These are phyloP conservation scores for Hyposmocoma kahamanoa DNA, from an alignment of 1,140 invertebrate species.

Conservation along the genomic window DNA sequence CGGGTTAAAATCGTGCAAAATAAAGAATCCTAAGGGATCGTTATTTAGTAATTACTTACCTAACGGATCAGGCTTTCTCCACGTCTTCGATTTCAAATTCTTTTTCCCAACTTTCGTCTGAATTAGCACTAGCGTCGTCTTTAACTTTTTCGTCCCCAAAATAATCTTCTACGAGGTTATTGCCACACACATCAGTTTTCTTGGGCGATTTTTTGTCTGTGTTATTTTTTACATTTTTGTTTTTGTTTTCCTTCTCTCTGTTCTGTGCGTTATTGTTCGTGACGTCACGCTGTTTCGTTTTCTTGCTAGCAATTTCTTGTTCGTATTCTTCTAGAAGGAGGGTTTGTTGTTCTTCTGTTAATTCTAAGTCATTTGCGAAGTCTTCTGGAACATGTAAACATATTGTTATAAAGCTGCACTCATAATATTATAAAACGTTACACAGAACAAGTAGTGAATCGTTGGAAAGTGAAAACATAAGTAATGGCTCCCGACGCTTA, in stretches of 20 bases:
- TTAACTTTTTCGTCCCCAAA: slow-evolving; percentile 62
- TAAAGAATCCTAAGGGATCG: no score
- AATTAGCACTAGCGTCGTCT: slow-evolving; percentile 69
- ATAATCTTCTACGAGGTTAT: slow-evolving; percentile 68
- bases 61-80: slow-evolving; percentile 45
- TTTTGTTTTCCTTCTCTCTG: slow-evolving; percentile 27
- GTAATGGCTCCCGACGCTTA: no score
- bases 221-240: slow-evolving; percentile 38
- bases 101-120: slow-evolving; percentile 72
- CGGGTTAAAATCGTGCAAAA: no score
- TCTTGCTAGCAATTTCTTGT: slow-evolving; percentile 56
- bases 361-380: slow-evolving; percentile 74
- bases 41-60: no score
- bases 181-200: slow-evolving; percentile 53
- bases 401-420: background rate
- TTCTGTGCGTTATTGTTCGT: slow-evolving; percentile 43
- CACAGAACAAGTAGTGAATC: no score
- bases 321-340: slow-evolving; percentile 76
- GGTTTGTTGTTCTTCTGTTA: slow-evolving; percentile 76
- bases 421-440: no score
- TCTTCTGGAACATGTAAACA: slow-evolving; percentile 65
- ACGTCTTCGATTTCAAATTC: slow-evolving; percentile 67
- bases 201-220: slow-evolving; percentile 47
- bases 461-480: no score
- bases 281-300: slow-evolving; percentile 32